Conservation (phyloP, 1,140 invertebrate species). For the Lamellibrachia luymesi region DNA sequence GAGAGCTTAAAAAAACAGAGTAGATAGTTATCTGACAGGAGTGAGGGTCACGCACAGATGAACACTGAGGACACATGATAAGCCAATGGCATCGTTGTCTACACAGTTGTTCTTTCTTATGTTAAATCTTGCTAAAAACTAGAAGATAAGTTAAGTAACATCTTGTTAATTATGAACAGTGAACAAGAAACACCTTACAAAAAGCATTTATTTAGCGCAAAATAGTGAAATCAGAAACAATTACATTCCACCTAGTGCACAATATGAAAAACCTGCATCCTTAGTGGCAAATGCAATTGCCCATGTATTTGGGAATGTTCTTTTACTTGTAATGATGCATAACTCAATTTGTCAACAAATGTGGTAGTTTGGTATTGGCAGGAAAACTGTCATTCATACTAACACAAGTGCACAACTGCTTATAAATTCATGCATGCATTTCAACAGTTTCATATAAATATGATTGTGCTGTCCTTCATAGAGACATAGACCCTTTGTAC, state of each 20-base stretch:
- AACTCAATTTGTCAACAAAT: not conserved
- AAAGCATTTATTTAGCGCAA: slow-evolving; percentile 5
- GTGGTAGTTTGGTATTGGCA: not conserved
- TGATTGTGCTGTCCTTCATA: not conserved
- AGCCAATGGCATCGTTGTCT: too few species aligned
- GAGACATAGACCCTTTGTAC: not conserved
- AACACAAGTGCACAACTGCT: not conserved
- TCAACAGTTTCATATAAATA: not conserved
- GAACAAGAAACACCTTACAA: not conserved
- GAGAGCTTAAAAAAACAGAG: too few species aligned
- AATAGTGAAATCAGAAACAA: not conserved
- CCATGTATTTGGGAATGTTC: not conserved
- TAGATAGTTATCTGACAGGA: too few species aligned
- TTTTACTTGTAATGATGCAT: not conserved
- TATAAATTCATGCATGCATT: not conserved
- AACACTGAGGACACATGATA: too few species aligned
- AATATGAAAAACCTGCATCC: not conserved
- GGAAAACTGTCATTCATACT: not conserved
- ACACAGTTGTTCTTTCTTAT: too few species aligned
- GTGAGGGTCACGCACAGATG: too few species aligned
- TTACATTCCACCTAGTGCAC: not conserved
- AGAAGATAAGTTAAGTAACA: not conserved
- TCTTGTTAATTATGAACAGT: not conserved
- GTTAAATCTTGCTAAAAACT: too few species aligned
- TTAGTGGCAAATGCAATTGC: not conserved